phyloP scores from a whole-genome alignment of 2,888 invertebrate species.

The Megastigmus dorsalis region DNA sequence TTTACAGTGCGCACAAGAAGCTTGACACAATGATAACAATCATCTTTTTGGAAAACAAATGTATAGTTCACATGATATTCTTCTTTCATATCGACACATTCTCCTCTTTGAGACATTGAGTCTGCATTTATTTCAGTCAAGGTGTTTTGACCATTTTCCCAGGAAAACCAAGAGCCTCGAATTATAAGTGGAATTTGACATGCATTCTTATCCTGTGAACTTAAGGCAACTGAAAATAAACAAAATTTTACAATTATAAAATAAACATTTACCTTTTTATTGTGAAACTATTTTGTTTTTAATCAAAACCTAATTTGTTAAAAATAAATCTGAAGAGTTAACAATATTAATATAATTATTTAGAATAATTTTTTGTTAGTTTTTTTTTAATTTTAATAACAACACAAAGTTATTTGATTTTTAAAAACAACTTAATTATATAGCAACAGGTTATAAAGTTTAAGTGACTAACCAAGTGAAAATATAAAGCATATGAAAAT shows the following conservation, averaged over 20 bases:
- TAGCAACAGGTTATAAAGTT: slow-evolving; percentile 11
- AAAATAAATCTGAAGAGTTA: no score
- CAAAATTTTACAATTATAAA: no score
- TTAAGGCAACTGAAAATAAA: slow-evolving; percentile 36
- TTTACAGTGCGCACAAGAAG: slow-evolving; percentile 90
- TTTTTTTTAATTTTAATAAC: no score
- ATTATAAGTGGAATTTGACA: slow-evolving; percentile 87
- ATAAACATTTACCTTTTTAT: no score
- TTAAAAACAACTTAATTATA: no score
- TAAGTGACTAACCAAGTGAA: slow-evolving; percentile 30
- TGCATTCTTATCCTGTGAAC: slow-evolving; percentile 20
- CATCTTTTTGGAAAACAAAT: slow-evolving; percentile 82
- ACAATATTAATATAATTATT: no score
- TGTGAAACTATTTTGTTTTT: no score
- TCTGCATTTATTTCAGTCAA: slow-evolving; percentile 88
- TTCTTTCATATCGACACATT: slow-evolving; percentile 83
- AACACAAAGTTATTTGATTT: no score
- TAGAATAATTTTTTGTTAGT: no score
- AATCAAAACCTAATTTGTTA: no score
- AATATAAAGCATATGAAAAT: slow-evolving; percentile 4
- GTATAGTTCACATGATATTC: slow-evolving; percentile 89
- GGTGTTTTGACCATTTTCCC: slow-evolving; percentile 90
- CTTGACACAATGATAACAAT: slow-evolving; percentile 90
- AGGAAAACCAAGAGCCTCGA: slow-evolving; percentile 93
- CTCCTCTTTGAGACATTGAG: slow-evolving; percentile 85